Evolutionary conservation across 2,888 invertebrate genomes (phyloP), one percentile per base, ranked within the genome.

Genomic region (Pyrrhosoma nymphula): DNA sequence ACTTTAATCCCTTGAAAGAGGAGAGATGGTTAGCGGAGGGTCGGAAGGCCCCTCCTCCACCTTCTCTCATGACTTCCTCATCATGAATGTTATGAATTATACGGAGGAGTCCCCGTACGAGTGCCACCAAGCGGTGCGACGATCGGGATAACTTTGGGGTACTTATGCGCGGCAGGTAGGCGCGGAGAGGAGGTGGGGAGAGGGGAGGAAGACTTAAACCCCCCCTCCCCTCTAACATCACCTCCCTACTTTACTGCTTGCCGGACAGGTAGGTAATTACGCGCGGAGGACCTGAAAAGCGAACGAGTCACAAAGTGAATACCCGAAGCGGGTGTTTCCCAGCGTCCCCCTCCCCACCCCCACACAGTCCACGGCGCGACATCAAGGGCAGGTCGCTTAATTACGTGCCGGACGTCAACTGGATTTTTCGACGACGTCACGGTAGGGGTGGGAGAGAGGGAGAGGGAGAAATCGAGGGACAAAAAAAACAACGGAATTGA

Each of bases 251-350:
- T 47, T 60, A 20, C 60, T 60, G 60, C 60, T 60, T 82, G 82
- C n/a, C 82, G 30, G 30, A n/a, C 82, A 69, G 16, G 69, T 26
- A 69, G 82, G 82, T 82, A 82, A 82, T 82, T 82, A 82, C 82
- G 18, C 35, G 82, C 82, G 82, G 82, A 35, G 30, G 35, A 26
- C 82, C 26, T 8, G 35, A 35, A 18, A 14, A 26, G 82, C 82
- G 30, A 26, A 14, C 35, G 30, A 30, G 82, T 82, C 82, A 35
- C 82, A 82, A 82, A 82, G 82, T 82, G 82, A 82, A 82, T 82
- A 82, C 30, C 30, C 82, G 35, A 26, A 35, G 82, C 82, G 35
- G n/a, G n/a, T n/a, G n/a, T n/a, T n/a, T n/a, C n/a, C n/a, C n/a
- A n/a, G n/a, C n/a, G n/a, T n/a, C n/a, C n/a, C n/a, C 8, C 47